phyloP scores from a whole-genome alignment of 2,797 vertebrate species.

The Fistularia commersonii region DNA sequence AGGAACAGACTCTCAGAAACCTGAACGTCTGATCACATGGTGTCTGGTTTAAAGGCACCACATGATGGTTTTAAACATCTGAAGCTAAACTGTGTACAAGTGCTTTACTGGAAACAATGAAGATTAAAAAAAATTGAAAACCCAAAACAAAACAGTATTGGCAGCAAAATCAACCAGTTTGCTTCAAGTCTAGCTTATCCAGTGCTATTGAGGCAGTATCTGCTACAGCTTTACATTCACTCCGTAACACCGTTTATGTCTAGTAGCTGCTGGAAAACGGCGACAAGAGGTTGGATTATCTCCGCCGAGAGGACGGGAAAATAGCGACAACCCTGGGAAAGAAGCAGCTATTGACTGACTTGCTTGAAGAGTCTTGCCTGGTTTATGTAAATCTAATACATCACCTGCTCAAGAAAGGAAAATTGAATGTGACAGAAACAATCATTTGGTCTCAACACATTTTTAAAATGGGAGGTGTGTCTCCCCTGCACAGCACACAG shows the following conservation, averaged over 20 bases:
- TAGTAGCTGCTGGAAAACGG: slow-evolving; percentile 8
- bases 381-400: too few relatives aligned
- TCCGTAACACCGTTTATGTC: slow-evolving; percentile 6
- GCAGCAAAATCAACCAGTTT: slow-evolving; percentile 16
- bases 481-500: slow-evolving; percentile 1
- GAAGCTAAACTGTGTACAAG: slow-evolving; percentile 16
- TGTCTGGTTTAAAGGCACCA: too few relatives aligned
- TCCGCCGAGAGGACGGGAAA: too few relatives aligned
- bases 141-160: too few relatives aligned
- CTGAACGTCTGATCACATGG: too few relatives aligned
- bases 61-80: slow-evolving; percentile 3
- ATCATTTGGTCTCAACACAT: slow-evolving; percentile 35
- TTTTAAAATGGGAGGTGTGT: neutral
- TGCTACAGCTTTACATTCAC: slow-evolving; percentile 43
- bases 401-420: neutral
- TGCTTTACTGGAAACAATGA: slow-evolving; percentile 6
- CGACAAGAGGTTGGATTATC: slow-evolving; percentile 10
- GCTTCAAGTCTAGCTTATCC: slow-evolving; percentile 37
- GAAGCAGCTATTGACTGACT: neutral
- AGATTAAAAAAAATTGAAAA: too few relatives aligned
- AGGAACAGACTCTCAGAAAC: slow-evolving; percentile 1
- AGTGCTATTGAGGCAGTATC: slow-evolving; percentile 29
- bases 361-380: too few relatives aligned
- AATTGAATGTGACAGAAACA: slow-evolving; percentile 16
- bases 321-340: neutral